Percentiles rank a stretch among this genome's conserved stretches.
Conservation (phyloP, 2,113 vertebrate species). For the Salvelinus namaycush region DNA sequence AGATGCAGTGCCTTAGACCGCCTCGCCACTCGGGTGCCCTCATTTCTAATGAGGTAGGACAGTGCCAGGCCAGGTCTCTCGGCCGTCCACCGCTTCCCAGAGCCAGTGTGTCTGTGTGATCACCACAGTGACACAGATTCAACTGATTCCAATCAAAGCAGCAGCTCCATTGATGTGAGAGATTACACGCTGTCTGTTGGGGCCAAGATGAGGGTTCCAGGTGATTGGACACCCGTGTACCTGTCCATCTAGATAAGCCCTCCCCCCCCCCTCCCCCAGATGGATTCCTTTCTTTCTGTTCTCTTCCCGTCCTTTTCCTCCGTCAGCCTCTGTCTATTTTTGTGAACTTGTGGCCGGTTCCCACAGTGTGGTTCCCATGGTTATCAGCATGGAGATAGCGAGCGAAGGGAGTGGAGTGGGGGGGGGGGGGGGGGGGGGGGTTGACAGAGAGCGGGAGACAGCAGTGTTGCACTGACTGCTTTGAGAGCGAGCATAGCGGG, state of each 20-base stretch:
- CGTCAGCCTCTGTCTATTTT: constrained; percentile 78
- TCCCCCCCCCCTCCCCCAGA: constrained; percentile 61
- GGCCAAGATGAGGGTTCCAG: constrained; percentile 46
- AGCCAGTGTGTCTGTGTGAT: background rate
- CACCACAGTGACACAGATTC: constrained; percentile 16
- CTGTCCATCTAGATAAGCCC: constrained; percentile 67
- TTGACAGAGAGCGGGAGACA: constrained; percentile 70
- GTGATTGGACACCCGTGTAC: constrained; percentile 65
- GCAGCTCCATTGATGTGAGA: constrained; percentile 11
- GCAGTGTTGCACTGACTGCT: constrained; percentile 65
- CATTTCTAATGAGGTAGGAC: background rate
- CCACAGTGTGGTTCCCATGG: constrained; percentile 83
- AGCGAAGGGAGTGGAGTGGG: constrained; percentile 41
- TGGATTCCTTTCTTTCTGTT: constrained; percentile 35
- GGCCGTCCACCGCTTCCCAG: background rate
- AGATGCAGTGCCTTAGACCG: too few relatives aligned
- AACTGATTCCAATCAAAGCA: constrained; percentile 40
- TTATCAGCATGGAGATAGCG: constrained; percentile 78
- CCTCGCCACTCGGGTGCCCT: too few relatives aligned
- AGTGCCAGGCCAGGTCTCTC: background rate
- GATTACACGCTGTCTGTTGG: constrained; percentile 47
- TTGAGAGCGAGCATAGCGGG: constrained; percentile 66
- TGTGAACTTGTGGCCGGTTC: constrained; percentile 77
- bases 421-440: constrained; percentile 42
- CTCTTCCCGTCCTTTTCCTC: constrained; percentile 71